Evolutionary conservation across 2,113 vertebrate species (phyloP).

Genomic region (Corythornis cristatus): DNA sequence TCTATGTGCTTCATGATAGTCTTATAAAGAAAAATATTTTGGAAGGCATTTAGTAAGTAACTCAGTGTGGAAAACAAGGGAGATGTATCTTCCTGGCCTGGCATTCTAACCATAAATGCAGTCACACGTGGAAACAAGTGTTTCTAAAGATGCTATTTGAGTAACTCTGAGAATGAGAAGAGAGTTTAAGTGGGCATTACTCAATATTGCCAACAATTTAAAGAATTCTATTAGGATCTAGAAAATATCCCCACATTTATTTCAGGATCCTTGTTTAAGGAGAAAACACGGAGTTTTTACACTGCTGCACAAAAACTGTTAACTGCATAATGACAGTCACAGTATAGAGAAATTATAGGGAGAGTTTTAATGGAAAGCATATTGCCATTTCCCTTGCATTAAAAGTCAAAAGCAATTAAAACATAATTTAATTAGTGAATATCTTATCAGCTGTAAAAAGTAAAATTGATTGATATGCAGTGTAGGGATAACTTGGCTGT

Average conservation of each 20-base stretch:
- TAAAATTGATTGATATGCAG: conserved; percentile 72
- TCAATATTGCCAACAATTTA: background rate
- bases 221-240: background rate
- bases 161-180: conserved; percentile 5
- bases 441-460: conserved; percentile 72
- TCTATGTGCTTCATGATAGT: background rate
- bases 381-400: conserved; percentile 67
- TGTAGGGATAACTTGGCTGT: conserved; percentile 67
- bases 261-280: background rate
- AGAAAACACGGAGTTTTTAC: background rate
- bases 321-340: background rate
- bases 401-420: conserved; percentile 75
- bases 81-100: conserved; percentile 11
- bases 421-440: conserved; percentile 75
- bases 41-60: background rate
- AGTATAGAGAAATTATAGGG: background rate
- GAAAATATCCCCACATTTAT: background rate
- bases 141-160: conserved; percentile 19
- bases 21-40: background rate
- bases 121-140: conserved; percentile 1
- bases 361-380: conserved; percentile 34
- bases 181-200: background rate
- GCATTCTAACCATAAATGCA: background rate
- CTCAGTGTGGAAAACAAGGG: background rate
- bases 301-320: background rate